These are phyloP conservation scores for Megamerina dolium DNA, from an alignment of 2,888 invertebrate genomes.

Conservation along the genomic window DNA sequence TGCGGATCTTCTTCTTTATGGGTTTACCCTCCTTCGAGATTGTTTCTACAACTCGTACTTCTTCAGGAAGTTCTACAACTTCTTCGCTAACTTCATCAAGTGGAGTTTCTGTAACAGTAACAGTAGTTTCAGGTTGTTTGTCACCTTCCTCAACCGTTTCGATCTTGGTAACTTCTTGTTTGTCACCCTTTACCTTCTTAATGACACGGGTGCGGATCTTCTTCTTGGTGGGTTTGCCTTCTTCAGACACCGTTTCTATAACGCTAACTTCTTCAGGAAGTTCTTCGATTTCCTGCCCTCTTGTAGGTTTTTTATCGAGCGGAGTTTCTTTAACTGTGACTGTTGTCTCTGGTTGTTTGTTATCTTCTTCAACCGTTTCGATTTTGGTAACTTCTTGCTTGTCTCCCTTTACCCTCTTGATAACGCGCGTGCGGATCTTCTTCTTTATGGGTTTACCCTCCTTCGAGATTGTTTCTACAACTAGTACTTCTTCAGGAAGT, in stretches of 20 bases:
- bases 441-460: slow-evolving; percentile 21
- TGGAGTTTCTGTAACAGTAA: slow-evolving; percentile 28
- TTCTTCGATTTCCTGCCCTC: slow-evolving; percentile 16
- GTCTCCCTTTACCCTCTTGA: slow-evolving; percentile 24
- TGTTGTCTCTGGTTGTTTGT: slow-evolving; percentile 20
- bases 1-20: slow-evolving; percentile 37
- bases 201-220: slow-evolving; percentile 22
- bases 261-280: slow-evolving; percentile 21
- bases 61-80: slow-evolving; percentile 14
- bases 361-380: slow-evolving; percentile 25
- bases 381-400: slow-evolving; percentile 27
- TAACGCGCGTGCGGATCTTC: slow-evolving; percentile 23
- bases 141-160: slow-evolving; percentile 39
- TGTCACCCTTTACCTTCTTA: slow-evolving; percentile 21
- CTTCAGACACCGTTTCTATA: slow-evolving; percentile 19
- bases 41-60: slow-evolving; percentile 18
- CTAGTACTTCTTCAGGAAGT: slow-evolving; percentile 13
- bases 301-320: too few species aligned
- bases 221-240: slow-evolving; percentile 22
- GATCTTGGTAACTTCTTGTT: slow-evolving; percentile 36
- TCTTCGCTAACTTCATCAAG: slow-evolving; percentile 19
- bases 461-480: slow-evolving; percentile 18
- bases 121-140: slow-evolving; percentile 39
- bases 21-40: slow-evolving; percentile 20
- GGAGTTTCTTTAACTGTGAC: slow-evolving; percentile 21